Evolutionary conservation across 2,888 invertebrate genomes (phyloP).

Genomic region (Clunio marinus): DNA sequence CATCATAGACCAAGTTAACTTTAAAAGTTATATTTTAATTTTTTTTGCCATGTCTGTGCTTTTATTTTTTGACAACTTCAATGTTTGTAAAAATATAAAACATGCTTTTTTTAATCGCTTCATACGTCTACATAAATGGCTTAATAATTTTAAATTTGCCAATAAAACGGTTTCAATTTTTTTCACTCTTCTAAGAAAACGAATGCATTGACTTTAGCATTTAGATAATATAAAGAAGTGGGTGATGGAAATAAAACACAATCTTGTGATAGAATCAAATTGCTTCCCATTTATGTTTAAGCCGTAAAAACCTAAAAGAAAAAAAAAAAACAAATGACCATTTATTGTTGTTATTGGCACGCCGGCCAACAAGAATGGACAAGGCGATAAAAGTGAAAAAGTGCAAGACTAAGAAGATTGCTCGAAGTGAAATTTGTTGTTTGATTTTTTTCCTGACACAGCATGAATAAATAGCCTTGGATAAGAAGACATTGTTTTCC

Average conservation of each 20-base stretch:
- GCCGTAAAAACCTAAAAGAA: neutral
- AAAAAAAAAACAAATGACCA: constrained; percentile 12
- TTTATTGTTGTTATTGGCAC: neutral
- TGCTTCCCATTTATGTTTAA: neutral
- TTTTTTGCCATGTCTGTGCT: neutral
- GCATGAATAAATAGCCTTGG: too few species aligned
- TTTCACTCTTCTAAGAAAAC: too few species aligned
- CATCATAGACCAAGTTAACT: neutral
- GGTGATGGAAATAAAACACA: neutral
- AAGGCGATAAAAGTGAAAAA: constrained; percentile 9
- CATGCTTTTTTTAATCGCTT: too few species aligned
- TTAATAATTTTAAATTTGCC: too few species aligned
- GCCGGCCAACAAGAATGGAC: neutral
- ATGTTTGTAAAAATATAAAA: too few species aligned
- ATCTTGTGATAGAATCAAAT: constrained; percentile 18
- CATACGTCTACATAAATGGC: too few species aligned
- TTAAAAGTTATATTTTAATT: neutral
- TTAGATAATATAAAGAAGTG: too few species aligned
- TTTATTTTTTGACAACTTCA: too few species aligned
- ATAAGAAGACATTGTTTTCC: too few species aligned
- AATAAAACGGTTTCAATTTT: neutral
- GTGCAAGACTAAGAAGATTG: constrained; percentile 14
- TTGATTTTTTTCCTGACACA: neutral
- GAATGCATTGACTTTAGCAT: too few species aligned
- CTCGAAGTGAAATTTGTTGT: constrained; percentile 13